These are phyloP conservation scores for Proterorhinus semilunaris DNA, from an alignment of 2,113 vertebrate genomes.

Conservation along the genomic window DNA sequence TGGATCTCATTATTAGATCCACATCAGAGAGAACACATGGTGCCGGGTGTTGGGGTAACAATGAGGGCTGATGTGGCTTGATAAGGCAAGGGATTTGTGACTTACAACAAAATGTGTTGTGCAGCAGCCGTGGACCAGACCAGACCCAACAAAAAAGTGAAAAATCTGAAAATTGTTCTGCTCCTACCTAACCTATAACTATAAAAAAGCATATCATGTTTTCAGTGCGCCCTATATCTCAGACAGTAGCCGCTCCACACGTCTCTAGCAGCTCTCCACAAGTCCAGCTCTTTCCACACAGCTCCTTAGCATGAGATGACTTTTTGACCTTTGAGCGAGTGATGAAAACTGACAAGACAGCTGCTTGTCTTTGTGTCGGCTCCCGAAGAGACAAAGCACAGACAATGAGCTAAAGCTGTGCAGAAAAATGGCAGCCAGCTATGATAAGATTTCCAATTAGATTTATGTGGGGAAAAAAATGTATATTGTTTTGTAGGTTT, in stretches of 20 bases:
- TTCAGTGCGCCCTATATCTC: neutral
- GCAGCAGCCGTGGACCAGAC: neutral
- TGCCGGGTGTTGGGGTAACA: neutral
- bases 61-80: neutral
- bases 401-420: neutral
- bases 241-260: constrained; percentile 9
- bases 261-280: constrained; percentile 10
- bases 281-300: constrained; percentile 26
- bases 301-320: constrained; percentile 26
- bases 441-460: neutral
- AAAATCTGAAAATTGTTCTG: too few species aligned
- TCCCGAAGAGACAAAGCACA: neutral
- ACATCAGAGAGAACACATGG: neutral
- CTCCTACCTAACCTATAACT: too few species aligned
- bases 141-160: too few species aligned
- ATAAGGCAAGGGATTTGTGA: neutral
- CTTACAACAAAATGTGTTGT: neutral
- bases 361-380: neutral
- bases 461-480: too few species aligned
- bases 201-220: too few species aligned
- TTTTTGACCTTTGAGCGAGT: constrained; percentile 7
- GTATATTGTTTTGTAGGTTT: too few species aligned
- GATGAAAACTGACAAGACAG: constrained; percentile 16
- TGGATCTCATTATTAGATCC: constrained; percentile 4
- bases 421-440: neutral